phyloP scores from a whole-genome alignment of 2,888 invertebrate species.

The Notodonta ziczac region DNA sequence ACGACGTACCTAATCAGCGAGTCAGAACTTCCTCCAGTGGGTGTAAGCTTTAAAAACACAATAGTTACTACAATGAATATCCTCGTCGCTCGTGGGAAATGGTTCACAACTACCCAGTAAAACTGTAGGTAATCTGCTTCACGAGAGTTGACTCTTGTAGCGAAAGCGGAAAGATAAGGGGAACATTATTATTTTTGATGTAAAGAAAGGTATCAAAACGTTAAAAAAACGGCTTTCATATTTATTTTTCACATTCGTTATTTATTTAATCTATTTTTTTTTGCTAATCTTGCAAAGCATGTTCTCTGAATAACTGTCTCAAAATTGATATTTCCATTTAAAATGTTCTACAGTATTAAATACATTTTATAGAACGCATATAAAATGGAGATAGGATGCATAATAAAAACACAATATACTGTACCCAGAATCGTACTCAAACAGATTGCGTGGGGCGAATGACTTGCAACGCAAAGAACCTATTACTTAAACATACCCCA shows the following conservation, averaged over 20 bases:
- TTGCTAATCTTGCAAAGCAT: not conserved
- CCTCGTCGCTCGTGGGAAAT: not conserved
- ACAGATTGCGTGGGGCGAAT: slow-evolving; percentile 25
- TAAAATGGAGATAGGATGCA: not conserved
- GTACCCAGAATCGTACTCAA: slow-evolving; percentile 21
- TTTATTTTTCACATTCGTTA: not conserved
- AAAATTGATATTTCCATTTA: no score
- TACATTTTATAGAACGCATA: no score
- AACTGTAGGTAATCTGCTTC: not conserved
- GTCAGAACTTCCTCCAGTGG: not conserved
- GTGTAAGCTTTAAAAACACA: slow-evolving; percentile 1
- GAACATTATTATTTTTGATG: not conserved
- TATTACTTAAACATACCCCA: slow-evolving; percentile 29
- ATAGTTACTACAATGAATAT: slow-evolving; percentile 3
- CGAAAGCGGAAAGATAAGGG: not conserved
- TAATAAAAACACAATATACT: slow-evolving; percentile 1
- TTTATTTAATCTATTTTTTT: not conserved
- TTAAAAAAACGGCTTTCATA: not conserved
- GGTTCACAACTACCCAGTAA: not conserved
- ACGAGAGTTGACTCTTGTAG: not conserved
- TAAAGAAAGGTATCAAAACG: not conserved
- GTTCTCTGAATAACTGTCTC: no score
- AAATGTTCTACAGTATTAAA: no score
- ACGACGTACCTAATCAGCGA: not conserved
- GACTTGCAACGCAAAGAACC: slow-evolving; percentile 21